Evolutionary conservation across 2,797 vertebrate genomes (phyloP).

Genomic region (Knipowitschia caucasica): DNA sequence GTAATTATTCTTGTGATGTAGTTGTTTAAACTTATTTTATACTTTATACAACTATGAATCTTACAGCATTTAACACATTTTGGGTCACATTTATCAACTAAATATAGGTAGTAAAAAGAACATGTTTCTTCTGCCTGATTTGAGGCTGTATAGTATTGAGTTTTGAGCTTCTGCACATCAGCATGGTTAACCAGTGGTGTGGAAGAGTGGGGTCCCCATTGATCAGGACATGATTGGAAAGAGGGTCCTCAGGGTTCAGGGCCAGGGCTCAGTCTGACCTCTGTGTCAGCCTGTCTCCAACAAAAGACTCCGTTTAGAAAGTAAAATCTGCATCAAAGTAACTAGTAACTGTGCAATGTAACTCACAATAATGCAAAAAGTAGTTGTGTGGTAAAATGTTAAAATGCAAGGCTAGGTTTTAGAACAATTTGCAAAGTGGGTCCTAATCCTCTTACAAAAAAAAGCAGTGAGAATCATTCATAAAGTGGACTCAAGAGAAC

Average conservation of each 20-base stretch:
- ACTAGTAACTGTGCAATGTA: neutral
- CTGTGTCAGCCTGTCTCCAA: slow-evolving; percentile 11
- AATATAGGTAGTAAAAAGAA: too few relatives aligned
- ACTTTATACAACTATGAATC: neutral
- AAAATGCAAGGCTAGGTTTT: too few relatives aligned
- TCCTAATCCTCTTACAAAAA: too few relatives aligned
- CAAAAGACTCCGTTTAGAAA: neutral
- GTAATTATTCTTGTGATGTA: too few relatives aligned
- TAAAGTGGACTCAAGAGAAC: too few relatives aligned
- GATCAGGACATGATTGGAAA: slow-evolving; percentile 15
- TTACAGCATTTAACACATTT: neutral
- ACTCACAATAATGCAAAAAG: neutral
- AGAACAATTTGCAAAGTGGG: too few relatives aligned
- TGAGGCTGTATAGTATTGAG: neutral
- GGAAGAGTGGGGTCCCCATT: slow-evolving; percentile 11
- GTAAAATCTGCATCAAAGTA: slow-evolving; percentile 1
- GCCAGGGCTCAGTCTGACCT: slow-evolving; percentile 12
- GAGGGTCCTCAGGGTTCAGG: slow-evolving; percentile 11
- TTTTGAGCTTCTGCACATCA: slow-evolving; percentile 5
- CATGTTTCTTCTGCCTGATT: neutral
- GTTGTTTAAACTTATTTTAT: neutral
- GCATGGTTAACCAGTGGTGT: slow-evolving; percentile 10
- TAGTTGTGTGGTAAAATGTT: neutral
- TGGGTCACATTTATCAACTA: neutral
- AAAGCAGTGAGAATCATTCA: too few relatives aligned